Base-by-base conservation (phyloP, 2,797 vertebrate species). In the Tenualosa ilisha region DNA sequence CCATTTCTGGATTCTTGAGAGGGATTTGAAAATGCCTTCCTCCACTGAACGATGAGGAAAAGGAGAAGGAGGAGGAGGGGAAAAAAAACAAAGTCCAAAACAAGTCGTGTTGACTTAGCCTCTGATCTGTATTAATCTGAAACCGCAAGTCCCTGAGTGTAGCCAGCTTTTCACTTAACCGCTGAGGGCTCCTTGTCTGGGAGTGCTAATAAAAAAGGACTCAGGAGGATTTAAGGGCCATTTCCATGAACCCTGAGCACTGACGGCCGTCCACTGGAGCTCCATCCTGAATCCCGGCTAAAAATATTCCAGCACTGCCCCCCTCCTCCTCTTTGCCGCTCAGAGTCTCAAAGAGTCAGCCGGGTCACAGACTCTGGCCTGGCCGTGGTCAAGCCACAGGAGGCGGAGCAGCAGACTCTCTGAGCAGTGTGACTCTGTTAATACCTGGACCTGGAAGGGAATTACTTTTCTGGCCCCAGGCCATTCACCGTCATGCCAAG, bases 301-400 rank as follows among this genome's bases (percentile, higher is more conserved):
- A 94, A 94, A 94, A 94, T 87, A 87, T 86, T 46, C 54, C 61
- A 50, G 24, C 43, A 43, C 43, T 17, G 92, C 84, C 87, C 90
- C 92, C 92, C 87, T 90, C 88, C 92, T 81, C 49, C 59, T 84
- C 82, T 63, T 89, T 91, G 75, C 50, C 91, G 75, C 50, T 86
- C 51, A 63, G 61, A 65, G 26, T 83, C 31, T 51, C 59, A 81
- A 49, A 82, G 82, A 84, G 75, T 91, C 81, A 88, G 88, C 86
- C 91, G 91, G 92, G 91, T 94, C 90, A 94, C 85, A 91, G 90
- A 92, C 89, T 91, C 93, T 91, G 92, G 89, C 65, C 91, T 84
- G 83, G 37, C 84, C 85, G 87, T 90, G 88, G 88, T 13, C 65
- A 37, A 85, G 89, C 84, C 87, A 90, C 89, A 83, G 53, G 75